Base-by-base conservation (phyloP, 92 coral and sea anemone species). In the Palythoa grandis region DNA sequence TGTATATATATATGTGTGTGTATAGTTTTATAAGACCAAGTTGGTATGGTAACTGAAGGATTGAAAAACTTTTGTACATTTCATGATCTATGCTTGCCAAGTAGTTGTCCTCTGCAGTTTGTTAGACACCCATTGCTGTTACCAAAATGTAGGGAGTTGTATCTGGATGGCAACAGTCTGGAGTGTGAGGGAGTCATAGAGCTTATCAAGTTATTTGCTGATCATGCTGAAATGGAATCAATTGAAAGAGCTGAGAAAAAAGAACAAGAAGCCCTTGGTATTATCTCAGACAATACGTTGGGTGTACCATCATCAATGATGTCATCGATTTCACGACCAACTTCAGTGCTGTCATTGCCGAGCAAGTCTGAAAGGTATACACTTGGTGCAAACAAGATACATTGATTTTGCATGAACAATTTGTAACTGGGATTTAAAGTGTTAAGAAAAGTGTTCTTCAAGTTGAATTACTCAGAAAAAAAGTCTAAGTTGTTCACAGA, bases 181-280 rank as follows among this genome's bases (percentile, higher is more conserved):
- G 98, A 94, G 56, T 96, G 98, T 70, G 98, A 96, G 70, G 98
- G 98, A 11, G 95, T 94, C 14, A 93, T 96, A 38, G 98, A 96
- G 86, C 88, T 96, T 72, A 93, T 96, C 72, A 96, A 95, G 85
- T 93, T 96, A 9, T 89, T 96, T 78, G 98, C 97, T 16, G 98
- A 96, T 89, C 92, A 93, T 61, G 98, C 98, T 11, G 98, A 96
- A 83, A 96, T 96, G 98, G 98, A 96, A 78, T 93, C 98, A 11
- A 94, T 96, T 82, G 98, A 96, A 74, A 89, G 93, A 54, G 91
- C 91, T 19, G 95, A 96, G 70, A 89, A 74, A 37, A 92, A 90
- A 29, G 93, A 90, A 52, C 61, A 37, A 58, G 95, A 86, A 35
- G 15, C 66, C 5, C 47, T 56, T 47, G 88, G 84, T 35, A 16